phyloP scores from a whole-genome alignment of 2,888 invertebrate genomes.

The Melinopterus prodromus region DNA sequence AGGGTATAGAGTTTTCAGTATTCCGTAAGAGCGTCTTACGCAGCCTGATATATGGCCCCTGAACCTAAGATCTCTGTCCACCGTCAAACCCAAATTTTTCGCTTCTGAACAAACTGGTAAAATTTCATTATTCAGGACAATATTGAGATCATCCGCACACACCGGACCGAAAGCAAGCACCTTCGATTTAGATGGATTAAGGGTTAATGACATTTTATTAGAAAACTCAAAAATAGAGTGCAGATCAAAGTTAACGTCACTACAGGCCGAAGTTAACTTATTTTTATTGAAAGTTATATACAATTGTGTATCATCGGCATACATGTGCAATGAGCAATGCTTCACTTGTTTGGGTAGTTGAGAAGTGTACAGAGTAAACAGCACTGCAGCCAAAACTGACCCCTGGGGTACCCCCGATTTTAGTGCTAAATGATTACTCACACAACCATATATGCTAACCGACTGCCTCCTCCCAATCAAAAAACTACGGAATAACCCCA shows the following conservation, averaged over 20 bases:
- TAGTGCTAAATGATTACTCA: background rate
- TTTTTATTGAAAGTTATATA: background rate
- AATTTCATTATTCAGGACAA: background rate
- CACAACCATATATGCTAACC: background rate
- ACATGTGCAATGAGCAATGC: background rate
- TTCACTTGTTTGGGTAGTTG: background rate
- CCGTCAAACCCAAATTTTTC: background rate
- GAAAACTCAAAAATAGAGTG: background rate
- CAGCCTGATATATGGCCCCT: background rate
- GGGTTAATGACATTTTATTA: background rate
- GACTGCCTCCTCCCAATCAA: background rate
- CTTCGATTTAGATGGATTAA: background rate
- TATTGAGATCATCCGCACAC: background rate
- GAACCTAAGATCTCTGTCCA: background rate
- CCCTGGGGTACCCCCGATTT: background rate
- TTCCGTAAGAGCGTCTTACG: background rate
- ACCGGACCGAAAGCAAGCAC: background rate
- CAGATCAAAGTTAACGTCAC: background rate
- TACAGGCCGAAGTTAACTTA: background rate
- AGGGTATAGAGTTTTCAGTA: background rate
- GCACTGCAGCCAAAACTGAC: background rate
- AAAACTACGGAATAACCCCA: too few relatives aligned
- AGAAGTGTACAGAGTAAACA: background rate
- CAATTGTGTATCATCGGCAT: background rate
- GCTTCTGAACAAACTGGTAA: background rate